phyloP scores from a whole-genome alignment of 2,888 invertebrate species.

The Mythimna pallens region DNA sequence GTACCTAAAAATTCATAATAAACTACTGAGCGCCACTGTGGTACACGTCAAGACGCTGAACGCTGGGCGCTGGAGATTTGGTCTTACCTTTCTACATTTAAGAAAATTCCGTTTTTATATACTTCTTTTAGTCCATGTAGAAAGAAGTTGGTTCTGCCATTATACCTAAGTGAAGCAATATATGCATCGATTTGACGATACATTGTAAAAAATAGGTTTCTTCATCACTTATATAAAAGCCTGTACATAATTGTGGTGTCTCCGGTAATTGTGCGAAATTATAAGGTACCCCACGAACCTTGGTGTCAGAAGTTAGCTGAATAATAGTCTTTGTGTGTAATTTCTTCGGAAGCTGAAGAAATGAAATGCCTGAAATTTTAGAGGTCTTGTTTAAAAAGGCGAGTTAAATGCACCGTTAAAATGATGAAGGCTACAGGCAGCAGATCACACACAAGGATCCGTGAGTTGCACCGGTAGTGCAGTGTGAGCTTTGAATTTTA shows the following conservation, averaged over 20 bases:
- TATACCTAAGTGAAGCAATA: conserved; percentile 30
- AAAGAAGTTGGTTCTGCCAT: conserved; percentile 2
- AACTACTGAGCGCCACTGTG: background rate
- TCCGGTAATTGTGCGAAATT: conserved; percentile 3
- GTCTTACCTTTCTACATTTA: background rate
- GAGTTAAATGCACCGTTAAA: background rate
- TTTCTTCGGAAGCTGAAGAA: background rate
- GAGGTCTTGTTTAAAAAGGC: too few relatives aligned
- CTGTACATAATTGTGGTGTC: conserved; percentile 1
- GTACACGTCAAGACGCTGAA: background rate
- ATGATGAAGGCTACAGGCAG: background rate
- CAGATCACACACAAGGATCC: background rate
- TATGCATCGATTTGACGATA: conserved; percentile 1
- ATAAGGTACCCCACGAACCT: background rate
- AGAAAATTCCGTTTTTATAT: conserved; percentile 16
- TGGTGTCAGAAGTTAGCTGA: background rate
- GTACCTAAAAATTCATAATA: background rate
- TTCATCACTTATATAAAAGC: conserved; percentile 8
- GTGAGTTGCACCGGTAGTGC: conserved; percentile 2
- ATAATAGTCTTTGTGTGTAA: background rate
- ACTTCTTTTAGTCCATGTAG: conserved; percentile 18
- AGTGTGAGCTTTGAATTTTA: conserved; percentile 8
- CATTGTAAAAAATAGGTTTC: conserved; percentile 20
- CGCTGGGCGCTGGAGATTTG: background rate
- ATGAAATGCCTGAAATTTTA: background rate